A percentile compares a stretch with the other conserved stretches of the same genome.
These are phyloP conservation scores for Rutilus rutilus DNA, from an alignment of 2,113 vertebrate genomes.

Conservation along the genomic window DNA sequence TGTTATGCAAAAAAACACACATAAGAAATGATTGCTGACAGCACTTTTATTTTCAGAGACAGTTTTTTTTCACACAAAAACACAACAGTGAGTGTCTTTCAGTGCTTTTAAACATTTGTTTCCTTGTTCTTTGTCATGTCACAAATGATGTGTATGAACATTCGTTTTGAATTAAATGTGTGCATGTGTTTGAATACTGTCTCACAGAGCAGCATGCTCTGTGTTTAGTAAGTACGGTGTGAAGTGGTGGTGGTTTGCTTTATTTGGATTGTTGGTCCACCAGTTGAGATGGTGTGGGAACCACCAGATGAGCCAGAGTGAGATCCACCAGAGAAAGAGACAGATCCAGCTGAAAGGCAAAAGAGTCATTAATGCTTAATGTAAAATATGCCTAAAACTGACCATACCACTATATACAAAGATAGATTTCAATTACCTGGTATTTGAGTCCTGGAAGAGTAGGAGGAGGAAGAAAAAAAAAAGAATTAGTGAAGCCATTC, in stretches of 20 bases:
- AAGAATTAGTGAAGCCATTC: background rate
- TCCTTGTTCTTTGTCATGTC: background rate
- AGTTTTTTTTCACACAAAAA: background rate
- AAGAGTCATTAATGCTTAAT: background rate
- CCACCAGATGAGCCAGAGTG: background rate
- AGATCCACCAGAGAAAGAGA: background rate
- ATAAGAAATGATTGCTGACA: background rate
- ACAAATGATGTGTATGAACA: background rate
- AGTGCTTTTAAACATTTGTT: background rate
- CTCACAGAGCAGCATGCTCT: background rate
- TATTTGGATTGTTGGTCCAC: constrained; percentile 5
- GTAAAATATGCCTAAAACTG: background rate
- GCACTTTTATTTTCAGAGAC: constrained; percentile 5
- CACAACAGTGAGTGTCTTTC: background rate
- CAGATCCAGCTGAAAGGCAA: background rate
- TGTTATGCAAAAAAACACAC: background rate
- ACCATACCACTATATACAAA: background rate
- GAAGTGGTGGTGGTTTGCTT: constrained; percentile 6
- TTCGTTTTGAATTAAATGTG: background rate
- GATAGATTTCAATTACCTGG: constrained; percentile 10
- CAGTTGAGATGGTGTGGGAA: background rate
- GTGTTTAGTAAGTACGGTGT: background rate
- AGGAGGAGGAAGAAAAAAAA: constrained; percentile 7
- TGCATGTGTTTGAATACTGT: background rate
- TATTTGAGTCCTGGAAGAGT: background rate